These are phyloP conservation scores for Stenurella melanura DNA, from an alignment of 2,888 invertebrate species.

Conservation along the genomic window DNA sequence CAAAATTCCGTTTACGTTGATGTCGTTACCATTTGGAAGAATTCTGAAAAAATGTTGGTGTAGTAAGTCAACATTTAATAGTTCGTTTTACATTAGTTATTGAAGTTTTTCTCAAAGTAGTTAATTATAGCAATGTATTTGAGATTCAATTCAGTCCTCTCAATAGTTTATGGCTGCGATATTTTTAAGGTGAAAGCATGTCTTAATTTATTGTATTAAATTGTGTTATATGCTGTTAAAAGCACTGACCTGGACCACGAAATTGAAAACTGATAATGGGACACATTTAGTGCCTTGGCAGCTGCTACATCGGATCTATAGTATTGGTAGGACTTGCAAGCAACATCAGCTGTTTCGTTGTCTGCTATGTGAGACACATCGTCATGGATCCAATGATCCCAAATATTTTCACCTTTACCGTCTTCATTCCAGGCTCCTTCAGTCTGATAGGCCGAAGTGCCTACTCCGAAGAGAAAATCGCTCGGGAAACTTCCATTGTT, in stretches of 20 bases:
- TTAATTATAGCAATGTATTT: too few relatives aligned
- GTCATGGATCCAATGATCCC: slow-evolving; percentile 79
- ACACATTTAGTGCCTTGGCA: slow-evolving; percentile 75
- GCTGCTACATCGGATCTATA: slow-evolving; percentile 78
- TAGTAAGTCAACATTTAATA: too few relatives aligned
- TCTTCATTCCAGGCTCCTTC: slow-evolving; percentile 66
- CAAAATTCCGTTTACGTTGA: slow-evolving; percentile 81
- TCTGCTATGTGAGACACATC: slow-evolving; percentile 75
- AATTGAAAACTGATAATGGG: slow-evolving; percentile 72
- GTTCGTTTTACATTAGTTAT: too few relatives aligned
- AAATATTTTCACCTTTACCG: slow-evolving; percentile 79
- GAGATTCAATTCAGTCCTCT: background rate
- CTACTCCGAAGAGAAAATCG: background rate
- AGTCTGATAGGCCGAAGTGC: slow-evolving; percentile 8
- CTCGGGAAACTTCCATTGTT: background rate
- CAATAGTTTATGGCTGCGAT: too few relatives aligned
- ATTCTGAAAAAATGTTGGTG: slow-evolving; percentile 72
- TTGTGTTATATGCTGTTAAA: background rate
- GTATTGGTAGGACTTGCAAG: slow-evolving; percentile 80
- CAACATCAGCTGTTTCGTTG: slow-evolving; percentile 77
- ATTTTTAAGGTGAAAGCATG: too few relatives aligned
- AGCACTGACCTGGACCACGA: slow-evolving; percentile 71
- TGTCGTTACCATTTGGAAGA: slow-evolving; percentile 80
- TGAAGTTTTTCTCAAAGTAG: too few relatives aligned
- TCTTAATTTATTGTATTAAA: too few relatives aligned